Evolutionary conservation across 2,888 invertebrate genomes (phyloP).

Genomic region (Pandemis corylana): DNA sequence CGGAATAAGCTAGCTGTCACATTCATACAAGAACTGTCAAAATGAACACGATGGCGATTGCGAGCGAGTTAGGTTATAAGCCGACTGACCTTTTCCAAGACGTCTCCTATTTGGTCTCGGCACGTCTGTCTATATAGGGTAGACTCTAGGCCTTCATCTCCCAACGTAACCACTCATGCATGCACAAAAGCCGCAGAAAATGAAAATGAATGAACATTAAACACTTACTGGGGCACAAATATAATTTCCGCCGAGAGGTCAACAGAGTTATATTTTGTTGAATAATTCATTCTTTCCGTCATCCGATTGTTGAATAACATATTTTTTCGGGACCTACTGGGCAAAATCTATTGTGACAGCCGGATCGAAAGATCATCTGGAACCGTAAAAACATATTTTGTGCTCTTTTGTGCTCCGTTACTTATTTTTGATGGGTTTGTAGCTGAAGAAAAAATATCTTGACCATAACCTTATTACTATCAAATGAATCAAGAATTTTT

Average conservation of each 20-base stretch:
- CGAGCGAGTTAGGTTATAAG: no score
- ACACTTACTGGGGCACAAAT: background rate
- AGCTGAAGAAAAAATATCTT: no score
- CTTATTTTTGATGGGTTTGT: background rate
- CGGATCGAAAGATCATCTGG: background rate
- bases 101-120: no score
- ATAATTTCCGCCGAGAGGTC: background rate
- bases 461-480: no score
- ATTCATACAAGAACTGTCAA: no score
- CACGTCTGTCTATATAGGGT: no score
- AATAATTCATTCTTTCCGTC: slow-evolving; percentile 1
- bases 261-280: background rate
- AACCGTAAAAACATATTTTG: background rate
- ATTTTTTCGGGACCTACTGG: background rate
- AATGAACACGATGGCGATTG: no score
- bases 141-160: no score
- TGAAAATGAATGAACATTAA: background rate
- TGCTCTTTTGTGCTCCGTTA: background rate
- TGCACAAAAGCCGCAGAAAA: background rate
- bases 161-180: no score
- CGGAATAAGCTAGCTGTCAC: no score
- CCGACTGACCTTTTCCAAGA: no score
- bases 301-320: slow-evolving; percentile 7
- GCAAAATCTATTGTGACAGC: slow-evolving; percentile 5
- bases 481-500: no score